Evolutionary conservation across 2,888 invertebrate genomes (phyloP), one percentile per base, ranked within the genome.

Genomic region (Aethes cnicana): DNA sequence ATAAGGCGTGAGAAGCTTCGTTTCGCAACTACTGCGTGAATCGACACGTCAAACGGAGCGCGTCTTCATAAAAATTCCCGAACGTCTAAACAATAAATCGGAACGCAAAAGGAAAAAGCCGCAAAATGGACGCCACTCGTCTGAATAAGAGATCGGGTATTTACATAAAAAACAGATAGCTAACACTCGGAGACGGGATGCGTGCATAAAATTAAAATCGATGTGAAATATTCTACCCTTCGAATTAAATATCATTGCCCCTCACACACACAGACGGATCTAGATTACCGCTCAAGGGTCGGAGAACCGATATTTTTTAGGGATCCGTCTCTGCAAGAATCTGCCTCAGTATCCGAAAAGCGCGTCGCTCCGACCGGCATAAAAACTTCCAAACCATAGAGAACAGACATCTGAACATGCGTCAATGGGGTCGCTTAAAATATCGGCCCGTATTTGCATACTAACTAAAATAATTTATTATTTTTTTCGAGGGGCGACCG

Each of bases 391-490:
- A 65, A 76, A 69, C 78, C 77, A 82, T 81, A 81, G 77, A 83
- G 72, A 78, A 68, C 74, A 75, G 77, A 81, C 72, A 77, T 77
- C 72, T 72, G 68, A 71, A 77, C 70, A 71, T 72, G 73, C 72
- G 69, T 81, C 81, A 76, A 83, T 85, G 84, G 88, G 88, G 87
- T 84, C 77, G 77, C 79, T 83, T 83, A 84, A 84, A 86, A 87
- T 84, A 85, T 88, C 84, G 83, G 84, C 69, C 79, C 86, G 84
- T 85, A 89, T 89, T 89, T 89, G 89, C 89, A 89, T 89, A 88
- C 87, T 89, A 88, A 89, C 88, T 89, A 89, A 89, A 89, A 88
- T 89, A 88, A 88, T 88, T 88, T 89, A 88, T 89, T 88, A 88
- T 88, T 87, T 87, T n/a, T 89, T 88, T 82, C 78, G 80, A 87